phyloP scores from a whole-genome alignment of 2,113 vertebrate species.

The Nothobranchius furzeri region DNA sequence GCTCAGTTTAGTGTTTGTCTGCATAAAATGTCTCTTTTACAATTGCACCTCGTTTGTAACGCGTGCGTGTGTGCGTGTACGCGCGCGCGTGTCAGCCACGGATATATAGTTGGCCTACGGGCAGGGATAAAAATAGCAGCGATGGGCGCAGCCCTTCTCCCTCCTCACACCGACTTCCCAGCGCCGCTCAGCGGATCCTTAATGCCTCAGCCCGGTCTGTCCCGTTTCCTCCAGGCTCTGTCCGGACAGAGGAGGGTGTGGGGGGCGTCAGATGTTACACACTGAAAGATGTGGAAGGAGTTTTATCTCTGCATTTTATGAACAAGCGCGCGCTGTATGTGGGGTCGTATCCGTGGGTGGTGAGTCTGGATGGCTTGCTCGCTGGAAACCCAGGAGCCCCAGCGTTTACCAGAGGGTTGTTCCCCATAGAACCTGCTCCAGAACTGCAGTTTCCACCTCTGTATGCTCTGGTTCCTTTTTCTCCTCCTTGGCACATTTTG shows the following conservation, averaged over 20 bases:
- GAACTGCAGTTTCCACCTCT: slow-evolving; percentile 34
- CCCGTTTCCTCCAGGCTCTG: slow-evolving; percentile 40
- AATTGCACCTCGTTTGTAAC: too few relatives aligned
- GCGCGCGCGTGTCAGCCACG: slow-evolving; percentile 43
- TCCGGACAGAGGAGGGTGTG: too few relatives aligned
- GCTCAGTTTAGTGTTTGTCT: too few relatives aligned
- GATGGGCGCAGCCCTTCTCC: slow-evolving; percentile 77
- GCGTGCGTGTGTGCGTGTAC: neutral
- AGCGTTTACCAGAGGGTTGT: slow-evolving; percentile 33
- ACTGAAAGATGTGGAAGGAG: slow-evolving; percentile 7
- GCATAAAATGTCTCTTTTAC: too few relatives aligned
- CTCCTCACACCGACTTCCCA: slow-evolving; percentile 71
- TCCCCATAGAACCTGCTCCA: slow-evolving; percentile 13
- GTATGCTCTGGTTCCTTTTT: slow-evolving; percentile 7
- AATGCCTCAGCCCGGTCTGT: slow-evolving; percentile 12
- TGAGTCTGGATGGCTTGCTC: neutral
- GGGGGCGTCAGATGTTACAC: too few relatives aligned
- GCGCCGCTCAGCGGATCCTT: slow-evolving; percentile 55
- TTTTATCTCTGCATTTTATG: slow-evolving; percentile 48
- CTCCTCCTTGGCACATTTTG: slow-evolving; percentile 51
- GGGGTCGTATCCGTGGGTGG: slow-evolving; percentile 79
- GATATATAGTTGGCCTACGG: slow-evolving; percentile 77
- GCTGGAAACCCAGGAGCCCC: slow-evolving; percentile 53
- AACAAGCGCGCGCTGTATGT: slow-evolving; percentile 22
- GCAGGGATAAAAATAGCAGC: slow-evolving; percentile 85